Evolutionary conservation across 1,140 invertebrate species (phyloP).

Genomic region (Drosophila kurseongensis): DNA sequence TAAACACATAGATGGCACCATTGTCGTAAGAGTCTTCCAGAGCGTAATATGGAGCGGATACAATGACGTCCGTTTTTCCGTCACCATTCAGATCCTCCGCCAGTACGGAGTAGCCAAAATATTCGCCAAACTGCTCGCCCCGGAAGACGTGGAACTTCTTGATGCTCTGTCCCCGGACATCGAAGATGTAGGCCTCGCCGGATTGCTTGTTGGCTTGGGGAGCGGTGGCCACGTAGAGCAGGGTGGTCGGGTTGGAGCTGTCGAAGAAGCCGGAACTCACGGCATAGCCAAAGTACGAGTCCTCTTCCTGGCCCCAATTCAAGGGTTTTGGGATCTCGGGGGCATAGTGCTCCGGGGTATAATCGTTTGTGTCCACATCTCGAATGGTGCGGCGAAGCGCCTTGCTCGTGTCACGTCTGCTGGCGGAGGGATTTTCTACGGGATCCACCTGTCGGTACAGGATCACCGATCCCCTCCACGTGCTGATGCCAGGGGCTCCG

Average conservation of each 20-base stretch:
- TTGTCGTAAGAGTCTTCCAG: constrained; percentile 86
- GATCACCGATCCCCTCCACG: constrained; percentile 85
- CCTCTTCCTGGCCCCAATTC: constrained; percentile 56
- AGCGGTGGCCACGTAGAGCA: constrained; percentile 79
- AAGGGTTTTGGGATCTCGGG: constrained; percentile 62
- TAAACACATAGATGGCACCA: constrained; percentile 87
- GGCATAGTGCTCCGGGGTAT: constrained; percentile 37
- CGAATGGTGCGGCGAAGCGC: constrained; percentile 35
- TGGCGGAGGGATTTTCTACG: constrained; percentile 61
- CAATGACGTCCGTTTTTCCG: constrained; percentile 89
- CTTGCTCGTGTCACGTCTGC: constrained; percentile 60
- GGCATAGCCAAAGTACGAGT: constrained; percentile 82
- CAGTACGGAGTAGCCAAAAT: constrained; percentile 90
- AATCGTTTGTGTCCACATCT: constrained; percentile 43
- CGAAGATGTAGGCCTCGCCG: constrained; percentile 81
- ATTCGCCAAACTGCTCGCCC: constrained; percentile 89
- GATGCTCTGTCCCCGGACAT: constrained; percentile 54
- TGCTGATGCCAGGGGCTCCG: constrained; percentile 87
- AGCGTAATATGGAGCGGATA: constrained; percentile 91
- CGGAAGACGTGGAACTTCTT: constrained; percentile 70
- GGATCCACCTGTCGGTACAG: constrained; percentile 55
- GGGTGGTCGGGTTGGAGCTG: constrained; percentile 46
- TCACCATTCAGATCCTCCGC: constrained; percentile 90
- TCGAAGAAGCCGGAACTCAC: constrained; percentile 78
- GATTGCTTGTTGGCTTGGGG: constrained; percentile 79